Percentiles rank a stretch among this genome's conserved stretches.
Evolutionary conservation across 2,888 invertebrate genomes (phyloP).

Genomic region (Lithophane leautieri): DNA sequence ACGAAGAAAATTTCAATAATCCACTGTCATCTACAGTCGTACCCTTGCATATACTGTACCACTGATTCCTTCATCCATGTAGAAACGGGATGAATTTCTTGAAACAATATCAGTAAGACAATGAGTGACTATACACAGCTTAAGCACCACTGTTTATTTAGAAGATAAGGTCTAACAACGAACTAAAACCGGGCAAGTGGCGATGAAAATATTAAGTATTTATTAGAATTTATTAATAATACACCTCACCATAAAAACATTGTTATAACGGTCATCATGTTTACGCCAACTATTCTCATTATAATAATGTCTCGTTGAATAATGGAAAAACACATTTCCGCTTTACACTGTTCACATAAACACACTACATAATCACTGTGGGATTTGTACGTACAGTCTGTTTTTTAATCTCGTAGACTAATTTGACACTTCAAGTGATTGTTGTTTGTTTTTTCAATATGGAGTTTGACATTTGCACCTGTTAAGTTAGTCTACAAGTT

Average conservation of each 20-base stretch:
- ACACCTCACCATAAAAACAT: neutral
- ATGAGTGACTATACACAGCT: neutral
- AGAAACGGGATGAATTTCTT: neutral
- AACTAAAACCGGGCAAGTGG: neutral
- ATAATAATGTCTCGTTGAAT: slow-evolving; percentile 27
- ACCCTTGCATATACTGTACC: neutral
- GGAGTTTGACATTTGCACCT: too few relatives aligned
- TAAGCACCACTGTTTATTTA: neutral
- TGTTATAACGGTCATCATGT: slow-evolving; percentile 6
- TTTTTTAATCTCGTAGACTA: too few relatives aligned
- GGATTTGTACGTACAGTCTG: neutral
- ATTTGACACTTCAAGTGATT: too few relatives aligned
- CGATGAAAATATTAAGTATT: neutral
- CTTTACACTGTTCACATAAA: neutral
- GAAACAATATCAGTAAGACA: neutral
- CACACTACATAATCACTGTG: neutral
- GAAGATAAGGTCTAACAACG: neutral
- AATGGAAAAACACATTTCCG: slow-evolving; percentile 3
- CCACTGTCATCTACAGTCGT: neutral
- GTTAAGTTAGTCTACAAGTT: too few relatives aligned
- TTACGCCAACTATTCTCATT: slow-evolving; percentile 19
- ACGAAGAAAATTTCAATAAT: neutral
- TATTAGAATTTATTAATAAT: neutral
- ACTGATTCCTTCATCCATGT: neutral
- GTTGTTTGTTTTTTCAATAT: too few relatives aligned